Evolutionary conservation across 2,888 invertebrate genomes (phyloP), one percentile per base, ranked within the genome.

Genomic region (Pachycephus smyrnensis): DNA sequence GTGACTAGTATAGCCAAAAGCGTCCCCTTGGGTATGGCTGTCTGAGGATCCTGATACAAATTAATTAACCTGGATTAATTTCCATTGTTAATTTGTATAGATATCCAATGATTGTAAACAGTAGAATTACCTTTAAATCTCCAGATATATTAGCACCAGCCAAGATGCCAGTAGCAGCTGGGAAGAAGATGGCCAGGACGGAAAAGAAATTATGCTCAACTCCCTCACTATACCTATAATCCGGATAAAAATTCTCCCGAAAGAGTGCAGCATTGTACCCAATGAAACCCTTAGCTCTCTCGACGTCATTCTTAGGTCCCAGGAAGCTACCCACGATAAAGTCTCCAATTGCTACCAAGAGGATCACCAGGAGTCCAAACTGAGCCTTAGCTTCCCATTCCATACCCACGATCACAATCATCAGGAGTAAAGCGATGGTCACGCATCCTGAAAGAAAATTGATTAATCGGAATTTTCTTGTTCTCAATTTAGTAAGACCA

Each of bases 111-210:
- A 55, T 55, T 55, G 6, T 0, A 23, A 55, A 55, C 6, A 23
- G 1, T 23, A 15, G 9, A 9, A 55, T 55, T 9, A 55, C 55
- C 55, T 97, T 97, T 6, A 99, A 92, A 92, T 99, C 98, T 4
- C 99, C 99, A n/a, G 98, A 98, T 85, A 99, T 99, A 90, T 99
- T 99, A 1, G 99, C 99, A 1, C 98, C 98, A 0, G 98, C 98
- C 91, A 98, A 97, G 79, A 98, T 97, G 23, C 99, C 99, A 15
- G 99, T 99, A 1, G 98, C 98, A 3, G 99, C 98, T 0, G 99
- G 99, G 89, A 99, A 99, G 92, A 98, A 99, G 80, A 99, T 97
- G 33, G 98, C 96, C 89, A 99, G 99, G 0, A 98, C 97, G 83
- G 96, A 96, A 92, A 99, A 98, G 92, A 99, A 98, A 84, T 95